Evolutionary conservation across 2,888 invertebrate genomes (phyloP).

Genomic region (Drosophila kuntzei): DNA sequence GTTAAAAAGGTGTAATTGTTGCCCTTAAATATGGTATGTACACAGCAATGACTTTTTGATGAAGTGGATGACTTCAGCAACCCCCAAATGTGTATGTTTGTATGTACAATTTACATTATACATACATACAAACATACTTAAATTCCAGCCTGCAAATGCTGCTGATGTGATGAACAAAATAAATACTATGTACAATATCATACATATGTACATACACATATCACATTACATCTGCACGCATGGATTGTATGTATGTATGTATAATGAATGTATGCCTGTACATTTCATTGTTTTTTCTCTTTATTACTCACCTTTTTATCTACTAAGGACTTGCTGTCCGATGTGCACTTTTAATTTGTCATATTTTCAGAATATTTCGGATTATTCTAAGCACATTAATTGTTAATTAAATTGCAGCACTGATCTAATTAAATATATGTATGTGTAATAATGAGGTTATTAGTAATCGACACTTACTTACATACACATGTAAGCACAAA

Average conservation of each 20-base stretch:
- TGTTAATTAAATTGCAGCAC: slow-evolving; percentile 2
- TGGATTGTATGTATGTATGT: not conserved
- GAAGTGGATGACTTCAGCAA: slow-evolving; percentile 29
- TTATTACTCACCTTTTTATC: slow-evolving; percentile 14
- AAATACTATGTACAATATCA: not conserved
- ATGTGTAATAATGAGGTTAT: not conserved
- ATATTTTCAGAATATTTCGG: slow-evolving; percentile 6
- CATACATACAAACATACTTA: not conserved
- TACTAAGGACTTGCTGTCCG: slow-evolving; percentile 5
- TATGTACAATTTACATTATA: slow-evolving; percentile 9
- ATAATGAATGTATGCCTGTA: not conserved
- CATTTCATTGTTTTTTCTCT: not conserved
- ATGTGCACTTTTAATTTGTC: slow-evolving; percentile 6
- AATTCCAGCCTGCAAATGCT: slow-evolving; percentile 5
- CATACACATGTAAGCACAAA: slow-evolving; percentile 5
- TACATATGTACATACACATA: not conserved
- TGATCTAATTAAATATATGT: slow-evolving; percentile 1
- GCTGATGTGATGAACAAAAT: slow-evolving; percentile 8
- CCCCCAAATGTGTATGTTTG: slow-evolving; percentile 12
- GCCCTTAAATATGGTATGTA: not conserved
- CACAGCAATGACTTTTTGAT: slow-evolving; percentile 19
- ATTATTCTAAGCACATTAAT: not conserved
- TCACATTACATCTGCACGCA: not conserved
- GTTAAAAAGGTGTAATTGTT: not conserved
- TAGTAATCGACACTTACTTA: slow-evolving; percentile 4